These are phyloP conservation scores for Actinia equina DNA, from an alignment of 64 coral and sea anemone genomes.

Conservation along the genomic window DNA sequence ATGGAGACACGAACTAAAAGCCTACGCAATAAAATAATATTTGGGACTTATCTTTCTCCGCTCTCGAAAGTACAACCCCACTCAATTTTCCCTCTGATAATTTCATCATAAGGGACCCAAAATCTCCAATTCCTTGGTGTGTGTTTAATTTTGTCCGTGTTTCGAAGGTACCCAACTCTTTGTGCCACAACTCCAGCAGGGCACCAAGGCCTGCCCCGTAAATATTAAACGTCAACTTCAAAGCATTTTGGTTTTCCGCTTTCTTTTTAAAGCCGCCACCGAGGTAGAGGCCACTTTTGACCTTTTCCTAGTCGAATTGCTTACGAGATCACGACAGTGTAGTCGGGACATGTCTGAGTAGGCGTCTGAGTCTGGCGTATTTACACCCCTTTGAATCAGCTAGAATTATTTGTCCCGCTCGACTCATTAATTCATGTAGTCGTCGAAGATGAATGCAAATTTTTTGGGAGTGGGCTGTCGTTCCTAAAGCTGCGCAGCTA, in stretches of 20 bases:
- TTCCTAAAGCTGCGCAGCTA: conserved; percentile 42
- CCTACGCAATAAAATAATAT: not conserved
- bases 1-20: conserved; percentile 3
- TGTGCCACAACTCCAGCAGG: not conserved
- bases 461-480: conserved; percentile 55
- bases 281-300: not conserved
- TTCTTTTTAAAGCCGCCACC: conserved; percentile 15
- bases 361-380: conserved; percentile 1
- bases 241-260: not conserved
- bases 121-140: not conserved
- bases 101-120: not conserved
- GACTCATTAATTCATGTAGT: conserved; percentile 1
- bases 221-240: conserved; percentile 16
- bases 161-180: not conserved
- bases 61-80: conserved; percentile 22
- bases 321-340: conserved; percentile 7
- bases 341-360: conserved; percentile 25
- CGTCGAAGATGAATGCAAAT: conserved; percentile 46
- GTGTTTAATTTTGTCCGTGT: not conserved
- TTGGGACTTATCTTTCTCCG: not conserved
- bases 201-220: not conserved
- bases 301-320: conserved; percentile 1
- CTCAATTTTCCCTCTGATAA: not conserved
- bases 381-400: not conserved
- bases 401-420: conserved; percentile 6